Evolutionary conservation across 2,113 vertebrate species (phyloP).

Genomic region (Trinectes maculatus): DNA sequence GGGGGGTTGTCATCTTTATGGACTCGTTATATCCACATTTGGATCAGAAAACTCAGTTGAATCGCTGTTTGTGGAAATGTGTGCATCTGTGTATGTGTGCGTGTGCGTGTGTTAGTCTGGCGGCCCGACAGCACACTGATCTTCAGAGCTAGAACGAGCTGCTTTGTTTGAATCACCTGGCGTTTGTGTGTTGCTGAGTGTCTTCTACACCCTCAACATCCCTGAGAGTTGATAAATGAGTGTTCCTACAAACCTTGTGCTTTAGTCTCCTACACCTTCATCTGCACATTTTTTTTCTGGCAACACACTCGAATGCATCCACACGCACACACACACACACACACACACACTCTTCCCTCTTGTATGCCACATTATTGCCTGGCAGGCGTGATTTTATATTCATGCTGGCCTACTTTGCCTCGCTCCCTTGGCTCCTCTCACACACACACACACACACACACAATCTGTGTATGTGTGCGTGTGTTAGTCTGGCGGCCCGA

Average conservation of each 20-base stretch:
- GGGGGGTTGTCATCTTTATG: not conserved
- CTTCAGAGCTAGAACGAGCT: slow-evolving; percentile 48
- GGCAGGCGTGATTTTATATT: slow-evolving; percentile 80
- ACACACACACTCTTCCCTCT: slow-evolving; percentile 53
- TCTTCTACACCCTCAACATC: slow-evolving; percentile 31
- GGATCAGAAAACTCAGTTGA: slow-evolving; percentile 34
- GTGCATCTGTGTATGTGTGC: slow-evolving; percentile 4
- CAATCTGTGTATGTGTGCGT: not conserved
- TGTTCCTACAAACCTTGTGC: slow-evolving; percentile 45
- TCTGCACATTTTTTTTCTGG: slow-evolving; percentile 49
- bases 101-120: slow-evolving; percentile 17
- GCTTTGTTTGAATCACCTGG: slow-evolving; percentile 64
- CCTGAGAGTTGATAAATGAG: slow-evolving; percentile 58
- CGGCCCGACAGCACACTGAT: slow-evolving; percentile 39
- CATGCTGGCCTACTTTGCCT: slow-evolving; percentile 79
- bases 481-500: slow-evolving; percentile 27
- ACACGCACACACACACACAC: slow-evolving; percentile 21
- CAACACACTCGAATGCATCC: slow-evolving; percentile 5
- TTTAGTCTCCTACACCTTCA: slow-evolving; percentile 59
- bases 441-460: slow-evolving; percentile 34
- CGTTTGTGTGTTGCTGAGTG: slow-evolving; percentile 30
- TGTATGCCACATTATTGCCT: slow-evolving; percentile 79
- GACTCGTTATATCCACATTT: slow-evolving; percentile 33
- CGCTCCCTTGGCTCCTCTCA: slow-evolving; percentile 60
- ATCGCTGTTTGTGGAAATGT: not conserved